phyloP scores from a whole-genome alignment of 2,797 vertebrate species.

The Pangasius sanitwongsei region DNA sequence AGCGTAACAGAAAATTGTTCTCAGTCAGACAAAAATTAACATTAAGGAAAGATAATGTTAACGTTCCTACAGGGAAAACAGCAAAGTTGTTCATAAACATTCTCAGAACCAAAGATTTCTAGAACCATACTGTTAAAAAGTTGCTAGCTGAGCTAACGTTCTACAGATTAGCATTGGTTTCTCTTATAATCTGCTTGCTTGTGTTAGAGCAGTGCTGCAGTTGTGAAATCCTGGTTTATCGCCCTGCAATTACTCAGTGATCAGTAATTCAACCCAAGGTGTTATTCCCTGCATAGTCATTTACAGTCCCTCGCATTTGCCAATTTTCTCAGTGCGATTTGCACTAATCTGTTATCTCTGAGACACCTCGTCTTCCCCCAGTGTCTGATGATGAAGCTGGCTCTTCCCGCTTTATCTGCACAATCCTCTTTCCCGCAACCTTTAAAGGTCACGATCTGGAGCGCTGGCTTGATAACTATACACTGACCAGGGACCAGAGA shows the following conservation, averaged over 20 bases:
- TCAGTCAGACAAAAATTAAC: background rate
- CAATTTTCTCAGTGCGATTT: constrained; percentile 12
- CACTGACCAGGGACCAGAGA: constrained; percentile 42
- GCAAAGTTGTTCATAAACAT: background rate
- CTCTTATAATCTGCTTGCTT: background rate
- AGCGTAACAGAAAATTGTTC: background rate
- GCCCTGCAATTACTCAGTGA: background rate
- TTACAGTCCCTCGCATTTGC: constrained; percentile 9
- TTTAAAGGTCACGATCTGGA: constrained; percentile 48
- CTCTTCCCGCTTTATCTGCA: constrained; percentile 36
- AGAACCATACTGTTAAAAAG: background rate
- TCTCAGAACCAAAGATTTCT: background rate
- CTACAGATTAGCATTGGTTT: background rate
- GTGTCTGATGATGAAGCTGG: constrained; percentile 29
- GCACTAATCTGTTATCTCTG: constrained; percentile 31
- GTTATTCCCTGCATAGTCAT: background rate
- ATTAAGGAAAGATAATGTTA: background rate
- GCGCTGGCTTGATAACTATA: constrained; percentile 32
- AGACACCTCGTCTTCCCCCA: constrained; percentile 45
- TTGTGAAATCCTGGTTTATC: constrained; percentile 5
- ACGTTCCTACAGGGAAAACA: background rate
- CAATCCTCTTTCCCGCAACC: constrained; percentile 37
- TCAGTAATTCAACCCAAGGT: background rate
- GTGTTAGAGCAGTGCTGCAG: background rate
- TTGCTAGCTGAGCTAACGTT: background rate